phyloP scores from a whole-genome alignment of 1,140 invertebrate genomes.

The Gonatopus flavifemur region DNA sequence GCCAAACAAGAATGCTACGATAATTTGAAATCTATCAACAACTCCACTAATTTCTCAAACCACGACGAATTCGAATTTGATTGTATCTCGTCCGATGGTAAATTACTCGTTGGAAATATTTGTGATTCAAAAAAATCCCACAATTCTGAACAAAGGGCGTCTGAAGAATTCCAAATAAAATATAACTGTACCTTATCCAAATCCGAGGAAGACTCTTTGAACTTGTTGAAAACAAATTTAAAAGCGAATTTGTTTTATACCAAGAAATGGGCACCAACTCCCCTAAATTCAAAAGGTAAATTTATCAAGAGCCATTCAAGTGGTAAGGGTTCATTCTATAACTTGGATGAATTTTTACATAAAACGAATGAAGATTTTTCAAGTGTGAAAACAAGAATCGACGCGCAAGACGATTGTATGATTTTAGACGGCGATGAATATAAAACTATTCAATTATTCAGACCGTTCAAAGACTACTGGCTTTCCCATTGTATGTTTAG shows the following conservation, averaged over 20 bases:
- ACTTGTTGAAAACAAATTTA: no score
- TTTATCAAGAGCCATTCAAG: slow-evolving; percentile 13
- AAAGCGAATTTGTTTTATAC: not conserved
- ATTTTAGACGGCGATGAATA: not conserved
- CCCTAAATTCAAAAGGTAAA: not conserved
- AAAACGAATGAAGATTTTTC: not conserved
- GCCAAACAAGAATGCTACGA: slow-evolving; percentile 31
- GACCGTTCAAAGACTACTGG: slow-evolving; percentile 48
- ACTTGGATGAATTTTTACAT: not conserved
- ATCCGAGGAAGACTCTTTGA: no score
- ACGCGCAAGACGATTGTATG: slow-evolving; percentile 1
- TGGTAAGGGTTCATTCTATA: no score
- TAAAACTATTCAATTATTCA: slow-evolving; percentile 25
- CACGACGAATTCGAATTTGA: slow-evolving; percentile 38
- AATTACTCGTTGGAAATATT: slow-evolving; percentile 27
- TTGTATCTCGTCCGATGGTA: slow-evolving; percentile 35
- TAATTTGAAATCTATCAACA: slow-evolving; percentile 1
- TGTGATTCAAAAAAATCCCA: not conserved
- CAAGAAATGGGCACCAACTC: slow-evolving; percentile 3
- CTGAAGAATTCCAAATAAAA: no score
- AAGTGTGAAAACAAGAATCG: not conserved
- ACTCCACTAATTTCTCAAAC: not conserved
- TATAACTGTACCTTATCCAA: no score
- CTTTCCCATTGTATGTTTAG: slow-evolving; percentile 42
- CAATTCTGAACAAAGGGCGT: no score